Evolutionary conservation across 2,888 invertebrate genomes (phyloP).

Genomic region (Eupithecia centaureata): DNA sequence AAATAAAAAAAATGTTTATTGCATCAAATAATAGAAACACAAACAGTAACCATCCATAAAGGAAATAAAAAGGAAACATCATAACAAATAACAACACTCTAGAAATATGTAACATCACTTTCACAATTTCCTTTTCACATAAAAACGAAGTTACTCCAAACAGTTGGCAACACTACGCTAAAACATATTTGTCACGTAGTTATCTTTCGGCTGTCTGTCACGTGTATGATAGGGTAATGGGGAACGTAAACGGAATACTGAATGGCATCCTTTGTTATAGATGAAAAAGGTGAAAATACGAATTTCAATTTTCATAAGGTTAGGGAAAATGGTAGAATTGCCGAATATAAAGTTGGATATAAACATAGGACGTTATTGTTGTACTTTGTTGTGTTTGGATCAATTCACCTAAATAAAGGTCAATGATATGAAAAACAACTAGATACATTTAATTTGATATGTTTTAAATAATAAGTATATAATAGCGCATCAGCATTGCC

Average conservation of each 20-base stretch:
- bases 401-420: neutral
- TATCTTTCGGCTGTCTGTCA: slow-evolving; percentile 71
- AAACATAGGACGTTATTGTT: slow-evolving; percentile 29
- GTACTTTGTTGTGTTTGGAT: slow-evolving; percentile 18
- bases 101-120: slow-evolving; percentile 6
- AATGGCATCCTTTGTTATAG: slow-evolving; percentile 50
- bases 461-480: too few species aligned
- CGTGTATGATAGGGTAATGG: slow-evolving; percentile 74
- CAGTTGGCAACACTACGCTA: slow-evolving; percentile 45
- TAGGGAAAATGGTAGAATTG: slow-evolving; percentile 27
- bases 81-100: neutral
- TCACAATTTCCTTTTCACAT: slow-evolving; percentile 13
- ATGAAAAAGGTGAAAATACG: slow-evolving; percentile 35
- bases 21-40: too few species aligned
- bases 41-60: too few species aligned
- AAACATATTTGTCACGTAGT: slow-evolving; percentile 71
- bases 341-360: slow-evolving; percentile 33
- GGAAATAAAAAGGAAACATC: neutral
- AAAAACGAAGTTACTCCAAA: slow-evolving; percentile 20
- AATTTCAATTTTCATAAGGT: slow-evolving; percentile 36
- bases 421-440: neutral
- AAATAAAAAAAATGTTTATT: neutral
- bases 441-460: neutral
- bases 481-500: too few species aligned
- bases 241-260: slow-evolving; percentile 63